Percentiles rank a stretch among this genome's conserved stretches.
These are phyloP conservation scores for Sphenopsis melanotis DNA, from an alignment of 2,797 vertebrate genomes.

Conservation along the genomic window DNA sequence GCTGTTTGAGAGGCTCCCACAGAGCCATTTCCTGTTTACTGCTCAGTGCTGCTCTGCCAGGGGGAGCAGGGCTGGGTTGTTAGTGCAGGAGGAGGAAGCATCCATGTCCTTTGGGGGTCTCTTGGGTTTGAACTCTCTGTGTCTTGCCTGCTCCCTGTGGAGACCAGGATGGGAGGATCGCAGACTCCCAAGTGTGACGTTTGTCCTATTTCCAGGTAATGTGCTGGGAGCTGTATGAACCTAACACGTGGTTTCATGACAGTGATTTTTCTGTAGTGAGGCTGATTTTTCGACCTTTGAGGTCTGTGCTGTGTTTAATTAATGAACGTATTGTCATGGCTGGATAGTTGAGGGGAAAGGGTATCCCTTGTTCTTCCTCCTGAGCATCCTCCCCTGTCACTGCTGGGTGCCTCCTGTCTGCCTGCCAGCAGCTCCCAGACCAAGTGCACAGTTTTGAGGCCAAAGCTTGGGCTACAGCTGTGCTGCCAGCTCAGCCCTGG, in stretches of 20 bases:
- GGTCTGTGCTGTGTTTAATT: not conserved
- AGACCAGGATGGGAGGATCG: not conserved
- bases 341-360: not conserved
- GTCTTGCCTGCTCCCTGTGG: accelerated
- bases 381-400: not conserved
- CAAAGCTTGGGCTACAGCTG: not conserved
- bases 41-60: not conserved
- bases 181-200: not conserved
- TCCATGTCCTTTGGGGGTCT: not conserved
- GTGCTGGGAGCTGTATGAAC: not conserved
- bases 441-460: not conserved
- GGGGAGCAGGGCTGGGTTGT: not conserved
- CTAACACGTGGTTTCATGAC: not conserved
- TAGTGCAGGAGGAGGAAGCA: not conserved
- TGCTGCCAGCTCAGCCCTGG: not conserved
- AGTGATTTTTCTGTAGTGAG: not conserved
- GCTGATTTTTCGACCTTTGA: not conserved
- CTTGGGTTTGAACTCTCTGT: not conserved
- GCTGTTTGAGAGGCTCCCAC: not conserved
- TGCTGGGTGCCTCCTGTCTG: not conserved
- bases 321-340: not conserved
- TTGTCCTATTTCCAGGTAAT: not conserved
- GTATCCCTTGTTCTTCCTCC: not conserved
- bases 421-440: not conserved
- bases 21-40: not conserved